Base-by-base conservation (phyloP, 2,113 vertebrate genomes). In the Melanocharis versteri region DNA sequence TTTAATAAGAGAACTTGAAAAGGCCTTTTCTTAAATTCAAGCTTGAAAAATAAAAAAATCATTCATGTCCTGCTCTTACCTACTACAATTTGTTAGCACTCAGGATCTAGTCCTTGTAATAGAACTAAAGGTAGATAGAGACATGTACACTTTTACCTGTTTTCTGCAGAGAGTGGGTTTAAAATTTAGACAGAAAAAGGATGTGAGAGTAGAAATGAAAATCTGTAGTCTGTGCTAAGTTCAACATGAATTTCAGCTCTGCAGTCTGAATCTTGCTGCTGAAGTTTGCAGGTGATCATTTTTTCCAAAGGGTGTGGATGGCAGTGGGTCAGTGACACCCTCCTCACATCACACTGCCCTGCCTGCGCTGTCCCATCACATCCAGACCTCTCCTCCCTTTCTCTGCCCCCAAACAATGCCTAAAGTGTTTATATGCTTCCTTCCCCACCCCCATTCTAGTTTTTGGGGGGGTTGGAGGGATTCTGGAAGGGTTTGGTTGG, bases 401-500 rank as follows among this genome's bases (percentile, higher is more conserved):
- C 37, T 78, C 30, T 14, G 14, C 56, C 61, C 31, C 40, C 65
- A 76, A 18, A 45, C 12, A 21, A n/a, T 35, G 13, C 28, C 16
- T 39, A 1, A 9, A 50, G 18, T 50, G 50, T 57, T 78, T 65
- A n/a, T 68, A 60, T 83, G 22, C 13, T 68, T 35, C 27, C 22
- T 16, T 65, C 5, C 3, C 7, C 9, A 3, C 1, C 19, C 12
- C 13, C 1, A 31, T 53, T 51, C 42, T 39, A 8, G 8, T 61
- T 84, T 62, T 21, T 15, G 2, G 5, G 3, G 37, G 2, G 3
- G 7, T 16, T 58, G 18, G 47, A 13, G 7, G 11, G 17, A 28
- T 58, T 58, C 45, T 26, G 50, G 27, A 20, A 51, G 19, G 15
- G 3, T 15, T 12, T 50, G 10, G 21, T 48, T 68, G 10, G 23